phyloP scores from a whole-genome alignment of 2,888 invertebrate species.

The Clepsis dumicolana region DNA sequence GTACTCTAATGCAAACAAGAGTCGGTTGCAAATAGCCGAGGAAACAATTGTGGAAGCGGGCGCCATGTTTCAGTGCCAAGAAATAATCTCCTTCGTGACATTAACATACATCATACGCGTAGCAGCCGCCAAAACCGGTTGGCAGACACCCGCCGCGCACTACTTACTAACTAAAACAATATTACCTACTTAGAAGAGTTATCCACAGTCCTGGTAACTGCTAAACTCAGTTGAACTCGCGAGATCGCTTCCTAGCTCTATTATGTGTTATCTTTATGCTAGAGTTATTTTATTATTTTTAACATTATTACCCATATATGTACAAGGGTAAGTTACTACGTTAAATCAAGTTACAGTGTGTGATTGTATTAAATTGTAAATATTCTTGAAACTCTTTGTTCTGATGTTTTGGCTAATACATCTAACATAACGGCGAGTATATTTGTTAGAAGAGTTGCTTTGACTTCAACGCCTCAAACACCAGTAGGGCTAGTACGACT shows the following conservation, averaged over 20 bases:
- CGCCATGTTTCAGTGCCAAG: slow-evolving; percentile 77
- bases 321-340: no score
- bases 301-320: no score
- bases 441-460: no score
- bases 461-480: no score
- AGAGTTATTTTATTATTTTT: no score
- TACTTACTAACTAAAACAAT: slow-evolving; percentile 80
- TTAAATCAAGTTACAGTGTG: no score
- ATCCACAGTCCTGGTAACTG: slow-evolving; percentile 55
- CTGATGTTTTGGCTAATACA: no score
- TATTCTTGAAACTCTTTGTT: no score
- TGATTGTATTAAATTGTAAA: no score
- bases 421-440: no score
- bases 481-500: no score
- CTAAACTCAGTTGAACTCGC: slow-evolving; percentile 48
- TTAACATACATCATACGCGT: slow-evolving; percentile 80
- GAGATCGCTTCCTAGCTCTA: slow-evolving; percentile 21
- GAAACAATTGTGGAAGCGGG: slow-evolving; percentile 72
- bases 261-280: background rate
- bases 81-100: slow-evolving; percentile 83
- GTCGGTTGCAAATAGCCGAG: slow-evolving; percentile 68
- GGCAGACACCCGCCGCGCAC: slow-evolving; percentile 63
- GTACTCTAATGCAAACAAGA: slow-evolving; percentile 52
- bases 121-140: slow-evolving; percentile 80
- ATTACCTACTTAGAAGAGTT: slow-evolving; percentile 73